phyloP scores from a whole-genome alignment of 2,797 vertebrate species.

The Syngnathus acus region DNA sequence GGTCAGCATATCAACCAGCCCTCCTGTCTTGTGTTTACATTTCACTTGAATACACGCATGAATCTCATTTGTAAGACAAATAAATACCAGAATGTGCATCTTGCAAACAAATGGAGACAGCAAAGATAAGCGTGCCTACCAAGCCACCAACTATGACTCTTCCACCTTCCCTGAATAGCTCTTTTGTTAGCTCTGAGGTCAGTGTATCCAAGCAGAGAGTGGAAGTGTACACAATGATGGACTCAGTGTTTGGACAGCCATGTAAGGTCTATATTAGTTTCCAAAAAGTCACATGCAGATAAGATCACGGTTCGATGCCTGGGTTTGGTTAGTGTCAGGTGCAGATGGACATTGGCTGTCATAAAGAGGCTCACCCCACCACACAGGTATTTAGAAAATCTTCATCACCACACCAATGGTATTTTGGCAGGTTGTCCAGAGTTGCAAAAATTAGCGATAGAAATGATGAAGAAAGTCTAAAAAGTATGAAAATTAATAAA shows the following conservation, averaged over 20 bases:
- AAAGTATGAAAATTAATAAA: background rate
- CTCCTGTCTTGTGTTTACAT: background rate
- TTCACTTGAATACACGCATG: background rate
- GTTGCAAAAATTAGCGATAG: background rate
- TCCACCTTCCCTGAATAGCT: conserved; percentile 24
- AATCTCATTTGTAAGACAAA: background rate
- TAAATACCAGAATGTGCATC: background rate
- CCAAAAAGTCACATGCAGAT: conserved; percentile 39
- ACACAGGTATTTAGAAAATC: background rate
- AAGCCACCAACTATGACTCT: conserved; percentile 7
- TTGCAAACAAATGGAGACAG: background rate
- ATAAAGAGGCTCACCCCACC: background rate
- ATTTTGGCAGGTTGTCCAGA: background rate
- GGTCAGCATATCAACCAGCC: background rate
- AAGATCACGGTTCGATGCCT: conserved; percentile 22
- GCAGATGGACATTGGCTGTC: conserved; percentile 6
- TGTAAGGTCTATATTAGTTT: conserved; percentile 26
- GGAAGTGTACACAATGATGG: conserved; percentile 29
- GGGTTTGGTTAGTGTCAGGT: conserved; percentile 9
- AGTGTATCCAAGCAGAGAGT: conserved; percentile 28
- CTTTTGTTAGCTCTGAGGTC: conserved; percentile 31
- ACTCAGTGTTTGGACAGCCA: conserved; percentile 35
- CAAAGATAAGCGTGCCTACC: background rate
- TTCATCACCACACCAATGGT: background rate
- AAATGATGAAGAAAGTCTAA: background rate